These are phyloP conservation scores for Dendrocincla tyrannina DNA, from an alignment of 2,797 vertebrate genomes.

Conservation along the genomic window DNA sequence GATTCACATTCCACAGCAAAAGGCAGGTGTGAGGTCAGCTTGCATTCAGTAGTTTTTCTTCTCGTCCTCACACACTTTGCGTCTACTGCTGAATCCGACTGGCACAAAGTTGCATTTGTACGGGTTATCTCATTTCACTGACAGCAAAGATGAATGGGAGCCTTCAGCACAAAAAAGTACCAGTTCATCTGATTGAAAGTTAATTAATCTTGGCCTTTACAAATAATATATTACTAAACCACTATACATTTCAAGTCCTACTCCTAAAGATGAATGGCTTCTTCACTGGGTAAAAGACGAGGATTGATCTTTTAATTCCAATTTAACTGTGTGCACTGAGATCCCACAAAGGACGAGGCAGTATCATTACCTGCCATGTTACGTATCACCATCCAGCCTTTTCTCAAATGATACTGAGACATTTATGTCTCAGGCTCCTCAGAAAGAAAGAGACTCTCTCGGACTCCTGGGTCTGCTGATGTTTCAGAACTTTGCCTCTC, in stretches of 20 bases:
- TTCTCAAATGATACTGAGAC: background rate
- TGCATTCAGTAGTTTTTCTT: background rate
- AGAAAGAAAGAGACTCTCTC: background rate
- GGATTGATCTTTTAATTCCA: background rate
- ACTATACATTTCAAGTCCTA: background rate
- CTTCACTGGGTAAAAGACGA: background rate
- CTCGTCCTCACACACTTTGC: background rate
- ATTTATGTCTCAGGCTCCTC: background rate
- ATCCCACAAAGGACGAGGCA: background rate
- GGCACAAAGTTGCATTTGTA: background rate
- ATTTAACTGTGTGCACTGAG: accelerated
- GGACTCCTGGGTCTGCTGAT: background rate
- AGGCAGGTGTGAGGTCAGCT: background rate
- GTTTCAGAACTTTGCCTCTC: background rate
- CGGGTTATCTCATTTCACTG: background rate
- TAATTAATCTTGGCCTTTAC: background rate
- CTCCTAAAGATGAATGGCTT: background rate
- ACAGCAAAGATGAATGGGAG: background rate
- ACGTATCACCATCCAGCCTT: background rate
- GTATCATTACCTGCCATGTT: background rate
- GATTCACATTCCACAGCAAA: background rate
- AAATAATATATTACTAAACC: background rate
- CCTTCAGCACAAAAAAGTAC: background rate
- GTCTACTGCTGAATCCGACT: background rate
- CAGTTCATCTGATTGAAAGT: background rate